A percentile compares a stretch with the other conserved stretches of the same genome.
These are phyloP conservation scores for Oscarella lobularis DNA, from an alignment of 37 sponge, comb jelly and placozoan species.

Conservation along the genomic window DNA sequence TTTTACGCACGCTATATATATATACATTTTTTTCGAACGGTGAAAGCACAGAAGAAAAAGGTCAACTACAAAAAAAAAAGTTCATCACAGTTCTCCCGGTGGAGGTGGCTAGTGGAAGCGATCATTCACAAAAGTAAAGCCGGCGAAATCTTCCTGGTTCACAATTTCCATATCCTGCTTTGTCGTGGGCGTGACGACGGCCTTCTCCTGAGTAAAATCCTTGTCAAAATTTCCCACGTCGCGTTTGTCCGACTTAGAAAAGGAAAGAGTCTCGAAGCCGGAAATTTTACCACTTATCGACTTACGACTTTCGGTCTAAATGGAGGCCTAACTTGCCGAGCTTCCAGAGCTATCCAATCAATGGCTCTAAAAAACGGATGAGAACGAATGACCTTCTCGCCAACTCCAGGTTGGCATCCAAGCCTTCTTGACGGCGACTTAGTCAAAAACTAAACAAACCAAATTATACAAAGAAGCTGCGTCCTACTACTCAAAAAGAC, in stretches of 20 bases:
- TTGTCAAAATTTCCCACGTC: slow-evolving; percentile 84
- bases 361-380: slow-evolving; percentile 88
- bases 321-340: slow-evolving; percentile 59
- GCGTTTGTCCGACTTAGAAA: slow-evolving; percentile 48
- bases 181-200: slow-evolving; percentile 52
- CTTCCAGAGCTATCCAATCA: slow-evolving; percentile 80
- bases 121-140: slow-evolving; percentile 84
- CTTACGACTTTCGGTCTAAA: slow-evolving; percentile 90
- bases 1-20: no score
- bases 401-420: slow-evolving; percentile 75
- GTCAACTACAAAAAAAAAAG: no score
- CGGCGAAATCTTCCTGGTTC: slow-evolving; percentile 67
- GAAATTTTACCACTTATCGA: neutral
- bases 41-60: no score
- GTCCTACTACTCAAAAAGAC: neutral
- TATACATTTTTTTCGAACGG: no score
- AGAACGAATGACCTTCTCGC: slow-evolving; percentile 69
- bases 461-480: neutral
- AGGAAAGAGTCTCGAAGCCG: neutral
- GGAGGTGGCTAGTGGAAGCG: slow-evolving; percentile 39
- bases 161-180: slow-evolving; percentile 15
- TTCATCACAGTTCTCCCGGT: no score
- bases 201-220: slow-evolving; percentile 63
- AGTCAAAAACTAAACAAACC: slow-evolving; percentile 45
- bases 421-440: slow-evolving; percentile 75